Conservation (phyloP, 2,888 invertebrate species). For the Plebejus argus region DNA sequence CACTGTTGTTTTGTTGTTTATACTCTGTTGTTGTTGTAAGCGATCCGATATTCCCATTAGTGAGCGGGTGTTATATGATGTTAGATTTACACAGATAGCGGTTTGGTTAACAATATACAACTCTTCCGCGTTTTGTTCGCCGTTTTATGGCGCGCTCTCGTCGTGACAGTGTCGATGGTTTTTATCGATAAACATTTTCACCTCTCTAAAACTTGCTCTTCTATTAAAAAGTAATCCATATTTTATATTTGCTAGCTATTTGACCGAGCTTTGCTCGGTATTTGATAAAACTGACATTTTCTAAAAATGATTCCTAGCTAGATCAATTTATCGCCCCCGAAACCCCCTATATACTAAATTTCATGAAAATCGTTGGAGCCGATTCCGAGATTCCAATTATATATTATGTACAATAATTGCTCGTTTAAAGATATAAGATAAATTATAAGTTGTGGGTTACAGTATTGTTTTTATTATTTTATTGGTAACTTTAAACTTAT, state of each 20-base stretch:
- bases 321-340: too few relatives aligned
- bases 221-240: not conserved
- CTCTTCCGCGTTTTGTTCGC: conserved; percentile 31
- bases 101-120: conserved; percentile 39
- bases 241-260: not conserved
- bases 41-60: conserved; percentile 63
- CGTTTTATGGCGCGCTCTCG: conserved; percentile 3
- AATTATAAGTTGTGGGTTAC: not conserved
- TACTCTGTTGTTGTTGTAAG: conserved; percentile 38
- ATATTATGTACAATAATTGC: too few relatives aligned
- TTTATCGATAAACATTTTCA: conserved; percentile 14
- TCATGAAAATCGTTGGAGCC: too few relatives aligned
- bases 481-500: too few relatives aligned
- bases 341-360: too few relatives aligned
- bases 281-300: too few relatives aligned
- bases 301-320: too few relatives aligned
- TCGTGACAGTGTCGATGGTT: not conserved
- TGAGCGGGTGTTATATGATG: conserved; percentile 45
- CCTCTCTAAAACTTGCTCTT: not conserved
- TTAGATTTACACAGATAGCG: conserved; percentile 45
- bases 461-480: not conserved
- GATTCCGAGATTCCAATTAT: too few relatives aligned
- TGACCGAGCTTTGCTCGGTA: too few relatives aligned
- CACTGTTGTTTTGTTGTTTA: conserved; percentile 33
- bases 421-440: too few relatives aligned